Evolutionary conservation across 2,888 invertebrate genomes (phyloP).

Genomic region (Gastrophysa polygoni): DNA sequence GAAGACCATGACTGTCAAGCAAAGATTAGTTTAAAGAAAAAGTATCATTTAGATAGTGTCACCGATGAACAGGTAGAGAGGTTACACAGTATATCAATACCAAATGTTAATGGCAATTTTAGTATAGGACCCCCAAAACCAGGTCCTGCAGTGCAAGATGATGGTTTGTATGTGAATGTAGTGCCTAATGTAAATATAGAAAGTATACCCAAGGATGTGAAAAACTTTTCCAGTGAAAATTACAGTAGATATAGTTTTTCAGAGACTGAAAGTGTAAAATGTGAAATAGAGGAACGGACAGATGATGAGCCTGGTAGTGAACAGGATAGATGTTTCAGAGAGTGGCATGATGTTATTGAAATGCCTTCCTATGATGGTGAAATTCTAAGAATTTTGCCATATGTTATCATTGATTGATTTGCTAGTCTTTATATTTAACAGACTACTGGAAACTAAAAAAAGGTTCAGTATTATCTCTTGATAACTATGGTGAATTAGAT

Average conservation of each 20-base stretch:
- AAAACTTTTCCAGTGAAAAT: constrained; percentile 52
- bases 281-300: constrained; percentile 37
- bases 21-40: constrained; percentile 59
- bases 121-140: constrained; percentile 40
- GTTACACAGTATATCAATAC: constrained; percentile 54
- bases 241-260: constrained; percentile 57
- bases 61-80: constrained; percentile 60
- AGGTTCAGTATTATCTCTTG: not conserved
- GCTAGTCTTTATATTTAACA: constrained; percentile 29
- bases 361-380: constrained; percentile 77
- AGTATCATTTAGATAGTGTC: constrained; percentile 61
- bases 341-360: constrained; percentile 90
- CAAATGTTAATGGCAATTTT: constrained; percentile 54
- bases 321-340: constrained; percentile 66
- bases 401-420: constrained; percentile 90
- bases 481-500: not conserved
- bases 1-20: constrained; percentile 64
- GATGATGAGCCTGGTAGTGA: constrained; percentile 38
- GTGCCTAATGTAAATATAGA: constrained; percentile 58
- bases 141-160: constrained; percentile 33
- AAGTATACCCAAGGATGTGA: constrained; percentile 48
- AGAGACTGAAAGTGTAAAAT: constrained; percentile 41
- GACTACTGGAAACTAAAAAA: not conserved
- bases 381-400: constrained; percentile 90
- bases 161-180: constrained; percentile 55